Base-by-base conservation (phyloP, 2,113 vertebrate species). In the Trogon surrucura region DNA sequence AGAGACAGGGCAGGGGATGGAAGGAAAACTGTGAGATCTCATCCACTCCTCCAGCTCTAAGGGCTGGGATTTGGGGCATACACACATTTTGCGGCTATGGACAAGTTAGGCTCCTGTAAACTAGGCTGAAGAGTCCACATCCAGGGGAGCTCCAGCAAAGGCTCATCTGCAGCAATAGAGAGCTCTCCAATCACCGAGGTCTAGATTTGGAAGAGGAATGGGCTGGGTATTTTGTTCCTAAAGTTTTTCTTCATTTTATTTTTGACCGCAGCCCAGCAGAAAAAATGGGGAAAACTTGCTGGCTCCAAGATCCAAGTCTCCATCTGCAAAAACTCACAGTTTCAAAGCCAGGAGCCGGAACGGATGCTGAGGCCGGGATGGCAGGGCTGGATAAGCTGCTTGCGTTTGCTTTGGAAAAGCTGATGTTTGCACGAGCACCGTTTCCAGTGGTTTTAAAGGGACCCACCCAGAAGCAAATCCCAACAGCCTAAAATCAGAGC, bases 381-480 rank as follows among this genome's bases (percentile, higher is more conserved):
- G 91, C 80, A 54, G 79, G 62, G 64, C 93, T 82, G 79, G 82
- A 77, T 94, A 94, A 95, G 82, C 80, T 1, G 5, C 90, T 78
- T 77, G 64, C 22, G 2, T 83, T 88, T 88, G 72, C 85, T 88
- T 94, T 94, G 94, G 96, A 93, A 93, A 91, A 85, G 80, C 72
- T 85, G 60, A 58, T 92, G 91, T 91, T 94, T 94, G 89, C 83
- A 77, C 5, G 88, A 94, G 81, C 86, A 69, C 30, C 1, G 2
- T 77, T 74, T 85, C 58, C 66, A n/a, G 50, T 14, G 69, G 51
- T 86, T 93, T 89, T 91, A 75, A 85, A 85, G 34, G 10, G 79
- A 91, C 73, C 80, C 95, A 85, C 91, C 94, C 94, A 80, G 70
- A 29, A 80, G 53, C 48, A 88, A 95, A 92, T 88, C 91, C 93